Evolutionary conservation across 2,888 invertebrate genomes (phyloP).

Genomic region (Mimumesa dahlbomi): DNA sequence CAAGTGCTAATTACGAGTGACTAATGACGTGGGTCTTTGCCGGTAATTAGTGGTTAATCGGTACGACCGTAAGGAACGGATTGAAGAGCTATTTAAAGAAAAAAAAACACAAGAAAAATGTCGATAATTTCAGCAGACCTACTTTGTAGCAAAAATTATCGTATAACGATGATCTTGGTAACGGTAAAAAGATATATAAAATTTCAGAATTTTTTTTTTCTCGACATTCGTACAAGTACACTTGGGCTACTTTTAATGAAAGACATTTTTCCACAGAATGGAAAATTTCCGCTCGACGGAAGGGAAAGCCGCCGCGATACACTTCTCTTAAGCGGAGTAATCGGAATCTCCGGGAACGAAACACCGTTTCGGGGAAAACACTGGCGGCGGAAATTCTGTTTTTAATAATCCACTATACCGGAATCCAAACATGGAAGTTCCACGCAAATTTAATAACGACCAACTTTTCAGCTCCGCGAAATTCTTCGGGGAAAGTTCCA

Average conservation of each 20-base stretch:
- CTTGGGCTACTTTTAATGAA: too few species aligned
- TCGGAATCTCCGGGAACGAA: slow-evolving; percentile 14
- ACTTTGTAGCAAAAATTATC: too few species aligned
- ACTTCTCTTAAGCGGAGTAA: slow-evolving; percentile 19
- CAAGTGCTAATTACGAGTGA: slow-evolving; percentile 1
- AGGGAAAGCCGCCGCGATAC: too few species aligned
- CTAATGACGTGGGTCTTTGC: not conserved
- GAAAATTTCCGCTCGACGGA: not conserved
- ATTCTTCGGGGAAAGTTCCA: not conserved
- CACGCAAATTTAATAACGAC: slow-evolving; percentile 35
- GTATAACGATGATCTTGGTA: too few species aligned
- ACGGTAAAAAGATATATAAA: too few species aligned
- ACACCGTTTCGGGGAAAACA: not conserved
- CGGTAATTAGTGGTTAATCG: not conserved
- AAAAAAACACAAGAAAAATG: too few species aligned
- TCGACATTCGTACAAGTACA: too few species aligned
- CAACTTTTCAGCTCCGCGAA: slow-evolving; percentile 6
- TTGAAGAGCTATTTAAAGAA: too few species aligned
- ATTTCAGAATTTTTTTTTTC: too few species aligned
- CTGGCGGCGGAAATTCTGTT: slow-evolving; percentile 17
- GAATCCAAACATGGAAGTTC: slow-evolving; percentile 16
- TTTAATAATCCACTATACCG: slow-evolving; percentile 34
- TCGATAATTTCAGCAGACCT: too few species aligned
- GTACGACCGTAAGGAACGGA: too few species aligned
- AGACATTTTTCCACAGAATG: too few species aligned